Percentiles rank a stretch among this genome's conserved stretches.
Conservation (phyloP, 2,888 invertebrate genomes). For the Hydriomena furcata region DNA sequence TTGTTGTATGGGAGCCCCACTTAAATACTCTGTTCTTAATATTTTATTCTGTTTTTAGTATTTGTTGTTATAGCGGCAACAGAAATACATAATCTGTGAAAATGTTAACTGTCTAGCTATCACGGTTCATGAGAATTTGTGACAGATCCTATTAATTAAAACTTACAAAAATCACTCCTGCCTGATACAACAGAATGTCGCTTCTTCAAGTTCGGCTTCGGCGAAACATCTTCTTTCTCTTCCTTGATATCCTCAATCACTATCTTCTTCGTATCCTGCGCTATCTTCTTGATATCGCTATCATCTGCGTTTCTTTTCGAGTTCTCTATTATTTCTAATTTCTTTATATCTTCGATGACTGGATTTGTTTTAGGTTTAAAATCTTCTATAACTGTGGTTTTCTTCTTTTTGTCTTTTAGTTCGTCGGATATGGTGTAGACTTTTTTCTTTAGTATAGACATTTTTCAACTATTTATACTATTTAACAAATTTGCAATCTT, state of each 20-base stretch:
- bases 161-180: slow-evolving; percentile 72
- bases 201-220: slow-evolving; percentile 55
- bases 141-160: too few species aligned
- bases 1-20: too few species aligned
- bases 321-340: not conserved
- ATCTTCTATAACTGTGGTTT: slow-evolving; percentile 10
- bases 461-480: too few species aligned
- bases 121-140: too few species aligned
- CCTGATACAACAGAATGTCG: slow-evolving; percentile 67
- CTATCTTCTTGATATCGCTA: not conserved
- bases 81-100: too few species aligned
- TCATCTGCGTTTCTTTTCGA: slow-evolving; percentile 3
- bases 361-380: slow-evolving; percentile 9
- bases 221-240: slow-evolving; percentile 36
- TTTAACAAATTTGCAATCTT: too few species aligned
- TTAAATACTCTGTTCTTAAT: too few species aligned
- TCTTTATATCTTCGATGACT: slow-evolving; percentile 1
- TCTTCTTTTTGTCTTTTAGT: slow-evolving; percentile 26
- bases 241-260: slow-evolving; percentile 45
- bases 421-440: slow-evolving; percentile 23
- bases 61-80: too few species aligned
- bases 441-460: slow-evolving; percentile 27
- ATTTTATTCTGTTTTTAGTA: too few species aligned
- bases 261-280: slow-evolving; percentile 21
- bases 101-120: too few species aligned